Percentiles rank a stretch among this genome's conserved stretches.
Evolutionary conservation across 2,797 vertebrate species (phyloP).

Genomic region (Argentina silus): DNA sequence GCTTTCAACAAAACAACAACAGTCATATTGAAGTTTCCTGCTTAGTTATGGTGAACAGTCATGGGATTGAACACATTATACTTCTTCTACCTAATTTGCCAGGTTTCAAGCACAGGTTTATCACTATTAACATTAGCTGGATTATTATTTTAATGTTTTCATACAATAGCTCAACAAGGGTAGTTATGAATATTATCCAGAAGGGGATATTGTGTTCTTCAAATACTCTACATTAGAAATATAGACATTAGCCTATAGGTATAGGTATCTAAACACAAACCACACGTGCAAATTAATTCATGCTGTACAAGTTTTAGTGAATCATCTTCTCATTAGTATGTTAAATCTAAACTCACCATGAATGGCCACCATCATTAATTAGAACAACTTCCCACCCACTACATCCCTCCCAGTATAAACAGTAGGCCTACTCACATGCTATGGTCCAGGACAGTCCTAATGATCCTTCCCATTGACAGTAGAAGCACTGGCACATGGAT

Average conservation of each 20-base stretch:
- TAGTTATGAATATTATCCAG: neutral
- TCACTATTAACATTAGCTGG: neutral
- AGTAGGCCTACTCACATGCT: constrained; percentile 50
- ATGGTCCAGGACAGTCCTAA: constrained; percentile 38
- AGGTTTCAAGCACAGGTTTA: neutral
- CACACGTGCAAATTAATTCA: no score
- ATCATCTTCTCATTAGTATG: neutral
- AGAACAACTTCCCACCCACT: constrained; percentile 20
- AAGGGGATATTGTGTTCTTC: neutral
- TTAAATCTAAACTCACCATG: neutral
- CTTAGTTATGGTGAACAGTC: no score
- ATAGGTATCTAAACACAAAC: no score
- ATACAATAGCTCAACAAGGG: neutral
- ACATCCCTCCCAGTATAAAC: constrained; percentile 26
- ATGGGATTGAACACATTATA: neutral
- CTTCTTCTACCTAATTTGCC: neutral
- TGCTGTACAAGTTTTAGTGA: no score
- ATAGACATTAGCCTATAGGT: neutral
- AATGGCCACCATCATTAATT: constrained; percentile 19
- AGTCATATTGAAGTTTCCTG: neutral
- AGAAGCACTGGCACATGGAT: constrained; percentile 56
- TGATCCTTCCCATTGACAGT: constrained; percentile 42
- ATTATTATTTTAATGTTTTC: neutral
- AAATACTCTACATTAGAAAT: neutral
- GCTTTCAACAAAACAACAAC: neutral